Percentiles rank a stretch among this genome's conserved stretches.
Conservation (phyloP, 1,140 invertebrate species). For the Melipona quadrifasciata region DNA sequence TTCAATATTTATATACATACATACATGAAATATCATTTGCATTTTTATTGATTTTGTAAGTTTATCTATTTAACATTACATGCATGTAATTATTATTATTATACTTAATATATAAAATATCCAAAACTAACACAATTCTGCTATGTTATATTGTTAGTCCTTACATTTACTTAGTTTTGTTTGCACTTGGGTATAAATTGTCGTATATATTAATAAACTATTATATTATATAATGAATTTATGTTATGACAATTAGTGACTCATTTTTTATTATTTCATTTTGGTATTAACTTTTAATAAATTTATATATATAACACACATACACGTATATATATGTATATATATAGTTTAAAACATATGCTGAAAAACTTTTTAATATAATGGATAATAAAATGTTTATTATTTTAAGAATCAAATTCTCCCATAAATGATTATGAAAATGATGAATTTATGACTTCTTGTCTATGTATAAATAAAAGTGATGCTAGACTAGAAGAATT, state of each 20-base stretch:
- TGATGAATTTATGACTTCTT: constrained; percentile 78
- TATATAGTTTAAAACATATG: background rate
- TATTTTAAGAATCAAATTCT: constrained; percentile 66
- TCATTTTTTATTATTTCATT: background rate
- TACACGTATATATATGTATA: background rate
- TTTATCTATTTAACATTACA: constrained; percentile 1
- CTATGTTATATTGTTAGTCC: background rate
- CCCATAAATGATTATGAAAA: constrained; percentile 43
- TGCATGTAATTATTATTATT: background rate
- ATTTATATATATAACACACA: background rate
- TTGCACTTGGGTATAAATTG: background rate
- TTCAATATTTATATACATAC: constrained; percentile 20
- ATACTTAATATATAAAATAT: background rate
- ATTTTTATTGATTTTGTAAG: constrained; percentile 28
- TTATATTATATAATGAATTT: background rate
- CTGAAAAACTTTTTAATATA: background rate
- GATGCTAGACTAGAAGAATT: constrained; percentile 82
- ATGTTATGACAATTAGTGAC: background rate
- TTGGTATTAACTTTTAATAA: background rate
- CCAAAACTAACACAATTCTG: background rate
- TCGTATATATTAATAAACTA: background rate
- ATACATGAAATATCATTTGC: constrained; percentile 24
- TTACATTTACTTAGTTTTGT: background rate
- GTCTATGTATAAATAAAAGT: constrained; percentile 81
- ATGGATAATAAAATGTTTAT: constrained; percentile 41